Base-by-base conservation (phyloP, 2,797 vertebrate species). In the Myoxocephalus aenaeus region DNA sequence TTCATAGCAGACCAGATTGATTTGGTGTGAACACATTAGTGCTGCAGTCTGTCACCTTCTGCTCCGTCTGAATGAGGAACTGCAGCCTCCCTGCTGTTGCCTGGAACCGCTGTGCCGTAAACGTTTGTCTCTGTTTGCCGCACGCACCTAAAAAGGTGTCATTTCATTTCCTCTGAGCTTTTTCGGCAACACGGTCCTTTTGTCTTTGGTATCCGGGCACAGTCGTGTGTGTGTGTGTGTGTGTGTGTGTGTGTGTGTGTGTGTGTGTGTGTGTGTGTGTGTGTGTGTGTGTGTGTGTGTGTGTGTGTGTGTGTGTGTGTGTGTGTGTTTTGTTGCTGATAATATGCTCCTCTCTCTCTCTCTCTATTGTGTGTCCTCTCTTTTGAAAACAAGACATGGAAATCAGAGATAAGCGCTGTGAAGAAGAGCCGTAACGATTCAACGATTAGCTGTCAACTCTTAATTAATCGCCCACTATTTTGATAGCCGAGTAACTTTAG, bases 121-220 rank as follows among this genome's bases (percentile, higher is more conserved):
- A 71, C 15, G 8, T 20, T 50, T 58, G 46, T 69, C 61, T 68
- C 57, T 77, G 79, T 80, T 84, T 81, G 40, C 44, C 58, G 2
- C 51, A 32, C 1, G 3, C 29, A n/a, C 51, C 73, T 67, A 22
- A 76, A 76, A 66, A 75, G 51, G 64, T 81, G 78, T 86, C 70
- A 57, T 82, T 84, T 80, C 61, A 76, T 80, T 68, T 81, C 77
- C 48, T 75, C 32, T 20, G 14, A 22, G 38, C 57, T 59, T 80
- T 70, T 85, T 75, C 75, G 75, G 65, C 61, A 62, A 17, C 18
- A 4, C 34, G 2, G 15, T 3, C n/a, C 72, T 62, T 87, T 89
- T 91, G 86, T 86, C 66, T 78, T 79, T 53, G 50, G 65, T 89
- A 57, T 86, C 65, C 59, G 29, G 74, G 77, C 70, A 81, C 70